phyloP scores from a whole-genome alignment of 2,113 vertebrate species.

The Odocoileus virginianus region DNA sequence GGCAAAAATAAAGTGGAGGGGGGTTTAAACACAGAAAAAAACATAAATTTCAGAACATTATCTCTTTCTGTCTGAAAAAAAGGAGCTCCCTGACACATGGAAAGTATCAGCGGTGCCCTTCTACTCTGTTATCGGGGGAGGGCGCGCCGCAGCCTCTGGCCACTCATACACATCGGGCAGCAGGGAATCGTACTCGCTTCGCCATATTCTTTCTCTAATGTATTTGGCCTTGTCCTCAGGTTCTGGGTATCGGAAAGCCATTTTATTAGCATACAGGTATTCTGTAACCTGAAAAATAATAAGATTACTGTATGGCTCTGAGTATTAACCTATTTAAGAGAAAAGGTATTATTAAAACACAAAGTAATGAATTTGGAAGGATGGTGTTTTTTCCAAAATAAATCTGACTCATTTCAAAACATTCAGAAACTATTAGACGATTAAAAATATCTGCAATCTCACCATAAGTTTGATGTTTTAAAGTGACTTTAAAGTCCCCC shows the following conservation, averaged over 20 bases:
- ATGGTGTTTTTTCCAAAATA: neutral
- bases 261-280: conserved; percentile 92
- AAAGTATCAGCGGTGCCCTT: neutral
- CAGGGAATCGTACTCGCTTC: conserved; percentile 92
- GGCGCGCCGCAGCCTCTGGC: conserved; percentile 83
- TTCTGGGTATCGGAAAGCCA: conserved; percentile 97
- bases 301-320: neutral
- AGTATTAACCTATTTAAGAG: neutral
- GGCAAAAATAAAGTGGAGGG: neutral
- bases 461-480: neutral
- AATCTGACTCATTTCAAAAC: conserved; percentile 9
- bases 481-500: neutral
- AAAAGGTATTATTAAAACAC: neutral
- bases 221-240: conserved; percentile 89
- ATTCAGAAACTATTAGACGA: neutral
- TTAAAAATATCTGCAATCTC: neutral
- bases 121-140: conserved; percentile 77
- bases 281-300: conserved; percentile 87
- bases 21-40: conserved; percentile 1
- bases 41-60: conserved; percentile 36
- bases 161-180: conserved; percentile 94
- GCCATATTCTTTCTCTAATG: conserved; percentile 89
- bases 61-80: conserved; percentile 26
- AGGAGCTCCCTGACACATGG: conserved; percentile 68
- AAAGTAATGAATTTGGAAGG: neutral